Base-by-base conservation (phyloP, 1,140 invertebrate genomes). In the Lepidurus arcticus region DNA sequence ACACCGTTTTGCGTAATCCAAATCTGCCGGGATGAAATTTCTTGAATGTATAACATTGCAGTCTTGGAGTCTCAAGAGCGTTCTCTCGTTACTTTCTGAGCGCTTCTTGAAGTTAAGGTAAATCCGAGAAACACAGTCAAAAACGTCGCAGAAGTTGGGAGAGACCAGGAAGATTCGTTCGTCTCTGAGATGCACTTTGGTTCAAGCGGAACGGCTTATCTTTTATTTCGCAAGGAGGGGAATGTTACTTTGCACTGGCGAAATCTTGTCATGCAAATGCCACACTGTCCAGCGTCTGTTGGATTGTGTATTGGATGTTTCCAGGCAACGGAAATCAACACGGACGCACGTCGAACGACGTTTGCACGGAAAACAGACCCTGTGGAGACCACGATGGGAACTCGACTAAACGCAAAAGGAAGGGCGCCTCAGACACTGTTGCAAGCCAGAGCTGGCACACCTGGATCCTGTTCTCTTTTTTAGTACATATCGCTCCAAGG, bases 381-480 rank as follows among this genome's bases (percentile, higher is more conserved):
- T 65, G n/a, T 16, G 9, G n/a, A 65, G 53, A 65, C 53, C 53
- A 4, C 53, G 53, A 65, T 65, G 53, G 53, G 53, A 65, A 65
- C 53, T 65, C 53, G 53, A 65, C 53, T 65, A 65, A 65, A 65
- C 21, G 53, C 53, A 7, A 21, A 65, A 65, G 21, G 53, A 21
- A 65, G 21, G 53, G 53, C 6, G 21, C 53, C n/a, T 65, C 53
- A 65, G 53, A 65, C 53, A 65, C 53, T 65, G 53, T 65, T 11
- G 53, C 21, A 65, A 21, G 53, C 34, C 34, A 34, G 3, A 34
- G 34, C 34, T 34, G 53, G 53, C 53, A 21, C 53, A 65, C 53
- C 53, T 65, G 53, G 53, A 65, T 65, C 53, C 53, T 65, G 53
- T 65, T 65, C 53, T 47, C 45, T 65, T 65, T 65, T 65, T 65